Percentiles rank a stretch among this genome's conserved stretches.
Evolutionary conservation across 2,797 vertebrate species (phyloP).

Genomic region (Diceros bicornis): DNA sequence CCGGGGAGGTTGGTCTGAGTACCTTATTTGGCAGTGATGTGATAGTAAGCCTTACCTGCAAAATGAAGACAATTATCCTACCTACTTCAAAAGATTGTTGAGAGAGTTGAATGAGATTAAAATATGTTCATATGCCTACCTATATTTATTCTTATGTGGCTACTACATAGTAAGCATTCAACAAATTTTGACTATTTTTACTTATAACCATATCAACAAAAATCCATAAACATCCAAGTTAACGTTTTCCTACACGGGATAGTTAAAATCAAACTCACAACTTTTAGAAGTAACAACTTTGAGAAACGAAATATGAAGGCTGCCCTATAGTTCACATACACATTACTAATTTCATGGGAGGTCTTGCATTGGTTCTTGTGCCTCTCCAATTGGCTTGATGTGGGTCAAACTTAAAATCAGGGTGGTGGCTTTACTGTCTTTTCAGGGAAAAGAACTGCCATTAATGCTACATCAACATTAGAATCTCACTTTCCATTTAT

Average conservation of each 20-base stretch:
- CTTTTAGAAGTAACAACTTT: conserved; percentile 43
- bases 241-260: neutral
- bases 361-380: neutral
- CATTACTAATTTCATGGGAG: neutral
- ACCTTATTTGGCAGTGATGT: neutral
- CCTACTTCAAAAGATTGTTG: neutral
- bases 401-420: conserved; percentile 21
- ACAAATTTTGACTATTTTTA: conserved; percentile 40
- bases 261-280: conserved; percentile 7
- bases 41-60: neutral
- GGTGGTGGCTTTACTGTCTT: neutral
- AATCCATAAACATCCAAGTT: neutral
- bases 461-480: neutral
- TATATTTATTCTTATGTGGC: neutral
- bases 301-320: neutral
- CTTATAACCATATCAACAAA: neutral
- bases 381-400: neutral
- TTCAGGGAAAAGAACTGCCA: neutral
- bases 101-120: conserved; percentile 1
- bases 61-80: neutral
- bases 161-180: neutral
- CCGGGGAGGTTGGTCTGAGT: neutral
- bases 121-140: neutral
- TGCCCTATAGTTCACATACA: neutral
- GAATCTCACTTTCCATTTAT: neutral